These are phyloP conservation scores for Xestia ashworthii DNA, from an alignment of 2,888 invertebrate genomes.

Conservation along the genomic window DNA sequence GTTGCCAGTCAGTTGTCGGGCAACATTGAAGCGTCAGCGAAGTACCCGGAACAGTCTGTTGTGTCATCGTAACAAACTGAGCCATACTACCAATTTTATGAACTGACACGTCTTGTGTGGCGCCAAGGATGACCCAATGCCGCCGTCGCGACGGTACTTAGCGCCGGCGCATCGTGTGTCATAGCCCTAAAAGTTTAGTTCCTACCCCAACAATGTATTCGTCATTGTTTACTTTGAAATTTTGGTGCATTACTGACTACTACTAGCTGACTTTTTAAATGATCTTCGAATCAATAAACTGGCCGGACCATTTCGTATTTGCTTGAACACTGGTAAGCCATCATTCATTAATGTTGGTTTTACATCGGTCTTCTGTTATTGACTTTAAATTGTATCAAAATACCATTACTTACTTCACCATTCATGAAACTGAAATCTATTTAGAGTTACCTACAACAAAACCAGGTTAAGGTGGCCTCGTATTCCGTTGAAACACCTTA, in stretches of 20 bases:
- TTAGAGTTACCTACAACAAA: too few species aligned
- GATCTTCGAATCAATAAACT: neutral
- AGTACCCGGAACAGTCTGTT: constrained; percentile 41
- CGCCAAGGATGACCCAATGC: constrained; percentile 20
- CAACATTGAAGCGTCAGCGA: constrained; percentile 12
- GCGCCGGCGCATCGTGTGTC: constrained; percentile 28
- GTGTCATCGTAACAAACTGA: constrained; percentile 37
- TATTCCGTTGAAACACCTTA: too few species aligned
- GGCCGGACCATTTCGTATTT: neutral
- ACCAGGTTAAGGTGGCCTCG: too few species aligned
- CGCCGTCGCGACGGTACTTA: constrained; percentile 18
- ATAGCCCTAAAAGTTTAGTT: constrained; percentile 16
- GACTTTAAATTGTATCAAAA: too few species aligned
- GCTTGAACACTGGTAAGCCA: too few species aligned
- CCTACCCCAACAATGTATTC: constrained; percentile 3
- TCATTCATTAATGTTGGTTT: too few species aligned
- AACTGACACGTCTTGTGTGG: constrained; percentile 25
- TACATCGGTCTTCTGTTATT: too few species aligned
- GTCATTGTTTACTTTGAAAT: constrained; percentile 1
- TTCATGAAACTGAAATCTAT: too few species aligned
- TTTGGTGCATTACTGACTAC: too few species aligned
- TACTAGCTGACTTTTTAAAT: neutral
- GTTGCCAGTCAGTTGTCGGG: constrained; percentile 1
- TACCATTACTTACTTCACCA: too few species aligned
- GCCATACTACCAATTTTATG: constrained; percentile 20